Evolutionary conservation across 2,797 vertebrate species (phyloP).

Genomic region (Holocentrus rufus): DNA sequence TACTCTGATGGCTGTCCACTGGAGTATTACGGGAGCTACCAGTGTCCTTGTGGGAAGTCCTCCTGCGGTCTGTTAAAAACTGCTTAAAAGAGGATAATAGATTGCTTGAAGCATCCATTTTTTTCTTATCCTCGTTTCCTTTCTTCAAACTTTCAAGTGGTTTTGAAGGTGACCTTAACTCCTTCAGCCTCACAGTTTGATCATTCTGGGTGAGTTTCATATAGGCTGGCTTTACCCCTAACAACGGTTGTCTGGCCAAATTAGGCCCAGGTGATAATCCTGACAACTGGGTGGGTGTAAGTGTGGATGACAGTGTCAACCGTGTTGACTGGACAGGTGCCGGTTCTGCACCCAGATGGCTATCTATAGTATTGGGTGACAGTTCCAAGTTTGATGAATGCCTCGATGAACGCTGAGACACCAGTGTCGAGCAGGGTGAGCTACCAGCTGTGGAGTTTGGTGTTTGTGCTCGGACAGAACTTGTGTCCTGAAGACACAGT

Average conservation of each 20-base stretch:
- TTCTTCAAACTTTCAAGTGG: constrained; percentile 20
- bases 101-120: constrained; percentile 17
- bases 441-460: constrained; percentile 9
- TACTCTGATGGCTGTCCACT: constrained; percentile 3
- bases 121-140: constrained; percentile 2
- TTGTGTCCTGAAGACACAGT: constrained; percentile 26
- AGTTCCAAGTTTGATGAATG: constrained; percentile 18
- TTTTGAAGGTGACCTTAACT: constrained; percentile 2
- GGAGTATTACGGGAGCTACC: constrained; percentile 16
- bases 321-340: constrained; percentile 2
- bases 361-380: constrained; percentile 29
- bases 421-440: constrained; percentile 4
- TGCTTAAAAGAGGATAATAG: not conserved
- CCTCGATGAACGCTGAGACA: not conserved
- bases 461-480: constrained; percentile 23
- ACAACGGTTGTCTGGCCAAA: not conserved
- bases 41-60: constrained; percentile 17
- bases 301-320: constrained; percentile 10
- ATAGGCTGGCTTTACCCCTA: constrained; percentile 46
- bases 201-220: constrained; percentile 6
- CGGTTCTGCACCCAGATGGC: constrained; percentile 16
- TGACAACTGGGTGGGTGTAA: constrained; percentile 29
- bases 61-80: not conserved
- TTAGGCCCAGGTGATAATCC: constrained; percentile 22
- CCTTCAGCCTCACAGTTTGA: constrained; percentile 2